phyloP scores from a whole-genome alignment of 1,140 invertebrate species.

The Drosophila sucinea region DNA sequence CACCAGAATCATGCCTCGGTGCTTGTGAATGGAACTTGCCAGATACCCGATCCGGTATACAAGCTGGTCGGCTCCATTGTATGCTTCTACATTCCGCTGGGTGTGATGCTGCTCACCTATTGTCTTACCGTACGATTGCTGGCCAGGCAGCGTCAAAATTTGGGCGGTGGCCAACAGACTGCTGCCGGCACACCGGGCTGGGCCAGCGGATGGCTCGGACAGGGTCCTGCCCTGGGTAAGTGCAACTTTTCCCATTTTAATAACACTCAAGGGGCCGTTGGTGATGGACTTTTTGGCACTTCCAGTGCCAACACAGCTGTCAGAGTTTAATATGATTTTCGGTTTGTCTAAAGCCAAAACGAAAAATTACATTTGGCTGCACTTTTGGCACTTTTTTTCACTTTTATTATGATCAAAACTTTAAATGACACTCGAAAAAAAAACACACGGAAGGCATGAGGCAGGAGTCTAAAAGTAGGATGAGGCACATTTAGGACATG shows the following conservation, averaged over 20 bases:
- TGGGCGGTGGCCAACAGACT: slow-evolving; percentile 84
- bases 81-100: slow-evolving; percentile 97
- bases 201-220: slow-evolving; percentile 87
- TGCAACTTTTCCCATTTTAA: slow-evolving; percentile 8
- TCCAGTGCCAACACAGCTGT: slow-evolving; percentile 12
- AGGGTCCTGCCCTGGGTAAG: slow-evolving; percentile 85
- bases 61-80: slow-evolving; percentile 96
- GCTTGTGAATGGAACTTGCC: slow-evolving; percentile 90
- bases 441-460: not conserved
- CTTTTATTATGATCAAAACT: slow-evolving; percentile 29
- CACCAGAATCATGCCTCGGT: slow-evolving; percentile 91
- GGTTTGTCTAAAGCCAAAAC: slow-evolving; percentile 27
- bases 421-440: slow-evolving; percentile 25
- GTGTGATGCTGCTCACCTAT: slow-evolving; percentile 97
- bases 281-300: not conserved
- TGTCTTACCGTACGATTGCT: slow-evolving; percentile 93
- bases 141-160: slow-evolving; percentile 89
- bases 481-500: not conserved
- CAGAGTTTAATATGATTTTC: slow-evolving; percentile 58
- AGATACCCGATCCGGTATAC: slow-evolving; percentile 94
- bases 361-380: slow-evolving; percentile 50
- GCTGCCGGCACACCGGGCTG: slow-evolving; percentile 83
- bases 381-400: slow-evolving; percentile 36
- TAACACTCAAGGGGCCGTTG: not conserved
- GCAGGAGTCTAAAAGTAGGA: not conserved